These are phyloP conservation scores for Periophthalmus modestus DNA, from an alignment of 2,113 vertebrate genomes.

Conservation along the genomic window DNA sequence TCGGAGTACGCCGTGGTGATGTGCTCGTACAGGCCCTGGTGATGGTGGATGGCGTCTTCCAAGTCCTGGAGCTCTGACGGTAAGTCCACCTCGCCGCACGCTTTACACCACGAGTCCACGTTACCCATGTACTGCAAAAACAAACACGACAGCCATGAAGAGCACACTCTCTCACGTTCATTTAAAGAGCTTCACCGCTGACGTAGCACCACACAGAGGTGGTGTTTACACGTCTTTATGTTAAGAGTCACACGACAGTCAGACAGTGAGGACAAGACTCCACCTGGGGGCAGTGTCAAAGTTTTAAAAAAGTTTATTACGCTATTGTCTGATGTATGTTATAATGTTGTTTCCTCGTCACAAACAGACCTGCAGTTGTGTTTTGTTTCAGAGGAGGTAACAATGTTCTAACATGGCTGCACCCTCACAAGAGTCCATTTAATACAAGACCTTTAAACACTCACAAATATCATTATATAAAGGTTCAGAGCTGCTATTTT, in stretches of 20 bases:
- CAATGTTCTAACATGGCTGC: too few relatives aligned
- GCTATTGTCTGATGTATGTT: too few relatives aligned
- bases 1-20: slow-evolving; percentile 95
- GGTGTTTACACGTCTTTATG: background rate
- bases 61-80: slow-evolving; percentile 97
- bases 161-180: background rate
- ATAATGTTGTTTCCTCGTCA: too few relatives aligned
- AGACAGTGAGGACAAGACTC: background rate
- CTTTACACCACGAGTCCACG: slow-evolving; percentile 97
- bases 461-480: background rate
- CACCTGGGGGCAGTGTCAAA: background rate
- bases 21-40: slow-evolving; percentile 97
- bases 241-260: slow-evolving; percentile 29
- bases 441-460: background rate
- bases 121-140: slow-evolving; percentile 92
- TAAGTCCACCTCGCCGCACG: slow-evolving; percentile 94
- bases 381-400: too few relatives aligned
- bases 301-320: background rate
- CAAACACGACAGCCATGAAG: slow-evolving; percentile 8
- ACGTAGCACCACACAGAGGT: background rate
- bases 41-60: slow-evolving; percentile 97
- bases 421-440: too few relatives aligned
- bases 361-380: too few relatives aligned
- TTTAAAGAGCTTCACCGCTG: slow-evolving; percentile 13
- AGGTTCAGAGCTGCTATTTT: slow-evolving; percentile 2